Evolutionary conservation across 2,113 vertebrate species (phyloP).

Genomic region (Pachyramphus minor): DNA sequence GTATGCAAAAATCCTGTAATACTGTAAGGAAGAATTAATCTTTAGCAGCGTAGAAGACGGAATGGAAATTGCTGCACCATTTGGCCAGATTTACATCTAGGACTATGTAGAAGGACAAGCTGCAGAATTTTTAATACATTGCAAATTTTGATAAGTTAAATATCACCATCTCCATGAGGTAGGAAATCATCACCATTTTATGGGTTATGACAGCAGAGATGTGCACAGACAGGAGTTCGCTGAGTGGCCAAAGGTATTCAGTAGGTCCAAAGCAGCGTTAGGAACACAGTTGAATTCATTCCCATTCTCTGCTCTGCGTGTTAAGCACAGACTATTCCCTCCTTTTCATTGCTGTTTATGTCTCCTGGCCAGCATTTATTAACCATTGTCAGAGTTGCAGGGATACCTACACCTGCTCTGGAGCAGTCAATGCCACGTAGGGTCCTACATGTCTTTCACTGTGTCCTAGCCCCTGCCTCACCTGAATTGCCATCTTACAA

Average conservation of each 20-base stretch:
- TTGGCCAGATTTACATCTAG: neutral
- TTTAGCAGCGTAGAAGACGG: neutral
- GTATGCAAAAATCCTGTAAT: neutral
- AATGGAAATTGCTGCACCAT: neutral
- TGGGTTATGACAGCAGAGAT: neutral
- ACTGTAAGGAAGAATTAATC: neutral
- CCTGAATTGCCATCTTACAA: neutral
- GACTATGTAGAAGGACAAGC: neutral
- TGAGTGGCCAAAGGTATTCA: too few species aligned
- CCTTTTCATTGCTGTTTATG: neutral
- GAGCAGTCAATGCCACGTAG: too few species aligned
- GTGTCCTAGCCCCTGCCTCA: neutral
- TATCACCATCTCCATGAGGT: neutral
- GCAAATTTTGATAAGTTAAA: neutral
- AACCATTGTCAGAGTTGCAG: neutral
- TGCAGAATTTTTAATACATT: neutral
- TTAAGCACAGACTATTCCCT: neutral
- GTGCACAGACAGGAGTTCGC: neutral
- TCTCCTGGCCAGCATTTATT: neutral
- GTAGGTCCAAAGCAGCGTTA: neutral
- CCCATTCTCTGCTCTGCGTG: neutral
- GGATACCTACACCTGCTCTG: neutral
- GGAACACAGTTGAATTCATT: neutral
- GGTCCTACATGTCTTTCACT: neutral
- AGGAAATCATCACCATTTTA: neutral